Percentiles rank a stretch among this genome's conserved stretches.
Conservation (phyloP, 2,113 vertebrate species). For the Motacilla tschutschensis region DNA sequence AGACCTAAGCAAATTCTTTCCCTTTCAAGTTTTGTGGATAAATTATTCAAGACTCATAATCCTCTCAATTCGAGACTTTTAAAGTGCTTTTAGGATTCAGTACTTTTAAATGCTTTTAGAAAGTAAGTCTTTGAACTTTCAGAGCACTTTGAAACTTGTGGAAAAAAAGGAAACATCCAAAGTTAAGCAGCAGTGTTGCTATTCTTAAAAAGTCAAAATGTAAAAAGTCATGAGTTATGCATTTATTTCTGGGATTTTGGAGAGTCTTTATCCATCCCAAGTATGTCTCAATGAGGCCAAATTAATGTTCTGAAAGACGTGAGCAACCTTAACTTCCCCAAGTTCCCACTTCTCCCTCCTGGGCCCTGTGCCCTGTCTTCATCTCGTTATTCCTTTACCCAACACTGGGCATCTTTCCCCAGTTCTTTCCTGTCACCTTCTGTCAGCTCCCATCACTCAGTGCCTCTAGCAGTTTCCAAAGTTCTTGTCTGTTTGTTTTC, state of each 20-base stretch:
- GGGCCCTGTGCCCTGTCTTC: fast-evolving
- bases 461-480: not conserved
- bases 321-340: not conserved
- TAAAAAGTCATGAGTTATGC: not conserved
- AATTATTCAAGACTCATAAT: slow-evolving; percentile 31
- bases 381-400: not conserved
- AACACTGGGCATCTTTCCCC: not conserved
- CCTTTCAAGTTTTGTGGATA: slow-evolving; percentile 13
- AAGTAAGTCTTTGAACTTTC: not conserved
- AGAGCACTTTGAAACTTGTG: not conserved
- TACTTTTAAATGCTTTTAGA: not conserved
- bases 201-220: not conserved
- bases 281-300: not conserved
- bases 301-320: not conserved
- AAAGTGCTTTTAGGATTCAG: not conserved
- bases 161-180: not conserved
- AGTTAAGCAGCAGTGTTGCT: not conserved
- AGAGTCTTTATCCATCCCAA: not conserved
- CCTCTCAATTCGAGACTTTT: not conserved
- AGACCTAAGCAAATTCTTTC: slow-evolving; percentile 4
- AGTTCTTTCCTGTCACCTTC: not conserved
- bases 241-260: not conserved
- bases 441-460: not conserved
- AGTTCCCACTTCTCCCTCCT: not conserved
- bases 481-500: not conserved